Evolutionary conservation across 2,797 vertebrate species (phyloP).

Genomic region (Galagoides demidoff): DNA sequence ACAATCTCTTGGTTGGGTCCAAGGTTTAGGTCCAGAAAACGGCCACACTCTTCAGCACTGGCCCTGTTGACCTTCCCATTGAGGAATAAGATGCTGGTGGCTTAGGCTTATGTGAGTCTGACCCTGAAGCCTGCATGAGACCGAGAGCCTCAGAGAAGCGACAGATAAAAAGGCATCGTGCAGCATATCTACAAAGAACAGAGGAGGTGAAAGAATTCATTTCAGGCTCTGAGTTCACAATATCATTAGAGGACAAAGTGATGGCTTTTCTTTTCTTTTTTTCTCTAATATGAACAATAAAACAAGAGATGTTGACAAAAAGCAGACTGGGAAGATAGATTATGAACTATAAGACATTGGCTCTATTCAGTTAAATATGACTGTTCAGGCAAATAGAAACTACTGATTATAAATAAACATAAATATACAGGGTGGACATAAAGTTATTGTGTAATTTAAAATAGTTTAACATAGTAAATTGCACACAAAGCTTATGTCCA

Average conservation of each 20-base stretch:
- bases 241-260: background rate
- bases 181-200: background rate
- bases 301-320: conserved; percentile 6
- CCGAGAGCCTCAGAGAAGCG: background rate
- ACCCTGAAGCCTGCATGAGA: background rate
- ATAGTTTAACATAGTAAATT: too few relatives aligned
- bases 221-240: background rate
- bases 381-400: background rate
- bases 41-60: background rate
- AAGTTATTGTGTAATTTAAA: too few relatives aligned
- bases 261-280: background rate
- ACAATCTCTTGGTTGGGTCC: background rate
- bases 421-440: background rate
- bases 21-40: background rate
- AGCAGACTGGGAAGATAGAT: background rate
- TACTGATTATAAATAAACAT: background rate
- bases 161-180: background rate
- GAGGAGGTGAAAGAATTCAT: background rate
- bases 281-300: background rate
- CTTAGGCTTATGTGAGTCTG: background rate
- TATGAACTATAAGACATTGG: background rate
- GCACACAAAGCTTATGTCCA: too few relatives aligned
- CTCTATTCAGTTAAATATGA: background rate
- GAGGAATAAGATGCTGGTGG: background rate
- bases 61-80: background rate